Conservation (phyloP, 1,140 invertebrate species). For the Pachypsylla venusta region DNA sequence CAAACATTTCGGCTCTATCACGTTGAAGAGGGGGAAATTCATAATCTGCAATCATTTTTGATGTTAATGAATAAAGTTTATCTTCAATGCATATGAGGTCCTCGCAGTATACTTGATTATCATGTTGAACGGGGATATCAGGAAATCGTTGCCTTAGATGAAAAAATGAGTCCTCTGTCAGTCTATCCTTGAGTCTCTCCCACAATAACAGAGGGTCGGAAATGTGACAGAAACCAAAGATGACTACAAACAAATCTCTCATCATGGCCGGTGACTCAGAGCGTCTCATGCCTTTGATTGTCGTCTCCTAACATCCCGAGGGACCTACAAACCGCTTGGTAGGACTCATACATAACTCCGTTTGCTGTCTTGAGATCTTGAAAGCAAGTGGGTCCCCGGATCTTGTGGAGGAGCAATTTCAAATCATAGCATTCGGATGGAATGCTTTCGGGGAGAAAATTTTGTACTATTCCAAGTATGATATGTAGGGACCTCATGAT, state of each 20-base stretch:
- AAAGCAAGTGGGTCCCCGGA: constrained; percentile 32
- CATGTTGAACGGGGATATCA: background rate
- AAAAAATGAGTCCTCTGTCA: background rate
- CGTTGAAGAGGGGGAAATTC: no score
- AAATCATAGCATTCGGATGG: constrained; percentile 24
- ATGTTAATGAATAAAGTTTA: no score
- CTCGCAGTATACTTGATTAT: background rate
- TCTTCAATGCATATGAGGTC: background rate
- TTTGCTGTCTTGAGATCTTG: constrained; percentile 27
- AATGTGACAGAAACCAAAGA: constrained; percentile 12
- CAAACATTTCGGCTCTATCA: no score
- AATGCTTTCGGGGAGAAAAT: background rate
- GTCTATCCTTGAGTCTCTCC: no score
- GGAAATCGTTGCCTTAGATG: background rate
- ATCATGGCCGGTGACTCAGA: background rate
- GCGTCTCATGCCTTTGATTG: constrained; percentile 21
- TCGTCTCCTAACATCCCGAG: constrained; percentile 27
- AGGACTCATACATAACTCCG: constrained; percentile 23
- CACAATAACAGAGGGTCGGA: constrained; percentile 16
- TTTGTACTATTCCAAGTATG: constrained; percentile 10
- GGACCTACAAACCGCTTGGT: constrained; percentile 23
- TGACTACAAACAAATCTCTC: background rate
- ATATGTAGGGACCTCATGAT: no score
- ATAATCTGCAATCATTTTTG: no score
- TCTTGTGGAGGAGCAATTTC: constrained; percentile 31